These are phyloP conservation scores for Zele albiditarsus DNA, from an alignment of 2,888 invertebrate species.

Conservation along the genomic window DNA sequence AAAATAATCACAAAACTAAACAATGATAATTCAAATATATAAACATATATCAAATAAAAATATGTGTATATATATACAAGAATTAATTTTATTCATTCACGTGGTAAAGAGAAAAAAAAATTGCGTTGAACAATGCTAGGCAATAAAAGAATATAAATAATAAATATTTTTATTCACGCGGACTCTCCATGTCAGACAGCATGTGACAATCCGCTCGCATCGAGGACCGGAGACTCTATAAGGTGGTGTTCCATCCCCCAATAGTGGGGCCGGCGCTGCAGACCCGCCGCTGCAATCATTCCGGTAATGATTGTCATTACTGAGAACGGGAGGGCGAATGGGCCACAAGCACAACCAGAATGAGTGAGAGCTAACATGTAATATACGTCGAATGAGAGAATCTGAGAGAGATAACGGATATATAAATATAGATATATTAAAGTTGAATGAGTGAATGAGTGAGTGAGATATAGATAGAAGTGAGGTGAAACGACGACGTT, in stretches of 20 bases:
- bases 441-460: slow-evolving; percentile 7
- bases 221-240: slow-evolving; percentile 70
- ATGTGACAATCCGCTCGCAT: slow-evolving; percentile 70
- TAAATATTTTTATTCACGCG: neutral
- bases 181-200: slow-evolving; percentile 38
- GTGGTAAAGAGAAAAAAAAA: too few species aligned
- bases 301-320: slow-evolving; percentile 72
- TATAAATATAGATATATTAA: slow-evolving; percentile 30
- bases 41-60: neutral
- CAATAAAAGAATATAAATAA: neutral
- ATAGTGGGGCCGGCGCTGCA: slow-evolving; percentile 56
- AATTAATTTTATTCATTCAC: neutral
- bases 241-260: slow-evolving; percentile 70
- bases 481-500: slow-evolving; percentile 3
- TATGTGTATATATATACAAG: neutral
- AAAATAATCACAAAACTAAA: neutral
- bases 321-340: slow-evolving; percentile 61
- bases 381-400: slow-evolving; percentile 41
- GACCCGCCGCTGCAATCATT: slow-evolving; percentile 70
- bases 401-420: slow-evolving; percentile 43
- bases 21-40: neutral
- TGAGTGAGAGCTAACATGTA: neutral
- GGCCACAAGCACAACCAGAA: slow-evolving; percentile 18
- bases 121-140: too few species aligned
- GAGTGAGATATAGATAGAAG: neutral